Base-by-base conservation (phyloP, 1,140 invertebrate genomes). In the Atta texana region DNA sequence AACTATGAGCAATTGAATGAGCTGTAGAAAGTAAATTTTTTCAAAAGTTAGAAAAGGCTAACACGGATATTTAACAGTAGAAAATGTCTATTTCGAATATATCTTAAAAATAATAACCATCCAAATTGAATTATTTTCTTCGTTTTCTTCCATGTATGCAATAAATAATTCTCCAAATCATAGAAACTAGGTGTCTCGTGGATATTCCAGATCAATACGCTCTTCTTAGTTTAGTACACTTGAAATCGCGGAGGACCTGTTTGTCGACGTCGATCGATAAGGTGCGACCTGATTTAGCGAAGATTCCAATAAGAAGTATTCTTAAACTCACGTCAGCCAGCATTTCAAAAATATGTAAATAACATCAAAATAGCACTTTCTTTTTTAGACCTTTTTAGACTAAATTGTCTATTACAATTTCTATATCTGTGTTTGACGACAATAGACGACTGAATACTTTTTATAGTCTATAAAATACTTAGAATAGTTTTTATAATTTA, bases 241-340 rank as follows among this genome's bases (percentile, higher is more conserved):
- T 66, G 51, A 68, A 28, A 72, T 44, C 34, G 51, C 66, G 24
- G 55, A 57, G 49, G 80, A 88, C 61, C 69, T 6, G 80, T 61
- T 77, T 69, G 87, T 77, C 87, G 53, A 44, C 24, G 28, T 6
- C 31, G 64, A 74, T 85, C 88, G 87, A 89, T 85, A 88, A 88
- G 49, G 55, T 31, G 61, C 72, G 88, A 66, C 78, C 80, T 61
- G 80, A 88, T 88, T 88, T 69, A 61, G 24, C 14, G 51, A 44
- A 61, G 53, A 55, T 69, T 76, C 55, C 53, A n/a, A 18, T 12
- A 18, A 18, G 31, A 44, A 28, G 14, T 63, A 16, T 16, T 55
- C 16, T 31, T 21, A 16, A 69, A 55, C 39, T 21, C 12, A n/a
- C 31, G 24, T 12, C 39, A 55, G 8, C 21, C 16, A 12, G 34